Evolutionary conservation across 2,113 vertebrate species (phyloP), one percentile per base, ranked within the genome.

Genomic region (Anolis carolinensis): DNA sequence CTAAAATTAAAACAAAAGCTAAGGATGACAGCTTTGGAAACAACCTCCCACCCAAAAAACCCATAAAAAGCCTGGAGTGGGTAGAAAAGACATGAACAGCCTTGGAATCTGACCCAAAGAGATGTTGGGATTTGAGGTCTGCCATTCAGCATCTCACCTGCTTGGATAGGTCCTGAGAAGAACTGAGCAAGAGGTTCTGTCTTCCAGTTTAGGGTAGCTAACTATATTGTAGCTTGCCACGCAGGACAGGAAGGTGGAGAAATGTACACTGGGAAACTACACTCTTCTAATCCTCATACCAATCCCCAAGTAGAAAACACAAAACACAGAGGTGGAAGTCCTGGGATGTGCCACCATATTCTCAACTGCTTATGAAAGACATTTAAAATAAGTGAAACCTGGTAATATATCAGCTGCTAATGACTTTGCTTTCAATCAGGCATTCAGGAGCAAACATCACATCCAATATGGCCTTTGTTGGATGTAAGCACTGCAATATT

Each of bases 401-500:
- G 59, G 11, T 14, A 13, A 18, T 6, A 63, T 25, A 39, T 8
- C 10, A 59, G 36, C 20, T 62, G 30, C 52, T 59, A 82, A 11
- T 21, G 36, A 55, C 7, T 20, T 72, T 59, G 52, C 16, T 62
- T 59, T 39, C 52, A 62, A 50, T 65, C 13, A 50, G 44, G 34
- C 21, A 36, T 32, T 13, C 48, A n/a, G 7, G 27, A 86, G 30
- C 27, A 55, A 71, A 72, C 52, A 71, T 23, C 32, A 18, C 7
- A 59, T 68, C 25, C 55, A 13, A 72, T 21, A 1, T n/a, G 32
- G 44, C 30, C 5, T 44, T 21, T 14, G 48, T 68, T 70, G 75
- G 2, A 79, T 36, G 30, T 75, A 86, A 78, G 62, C 1, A 18
- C 21, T 18, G n/a, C 20, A 84, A 86, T 77, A 79, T 87, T 68